Conservation (phyloP, 2,113 vertebrate species). For the Entosphenus tridentatus region DNA sequence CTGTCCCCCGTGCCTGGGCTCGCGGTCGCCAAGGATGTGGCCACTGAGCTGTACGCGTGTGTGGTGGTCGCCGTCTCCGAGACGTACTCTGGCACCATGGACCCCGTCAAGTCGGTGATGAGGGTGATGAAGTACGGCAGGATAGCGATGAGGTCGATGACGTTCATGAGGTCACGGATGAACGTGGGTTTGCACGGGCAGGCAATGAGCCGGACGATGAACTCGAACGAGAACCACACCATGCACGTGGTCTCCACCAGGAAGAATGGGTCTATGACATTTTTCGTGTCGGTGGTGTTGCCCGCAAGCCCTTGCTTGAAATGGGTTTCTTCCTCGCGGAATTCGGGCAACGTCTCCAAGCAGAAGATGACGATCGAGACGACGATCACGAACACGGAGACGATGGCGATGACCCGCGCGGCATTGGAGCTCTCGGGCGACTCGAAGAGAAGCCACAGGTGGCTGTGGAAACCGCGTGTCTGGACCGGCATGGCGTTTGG, state of each 20-base stretch:
- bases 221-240: slow-evolving; percentile 4
- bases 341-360: slow-evolving; percentile 81
- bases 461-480: slow-evolving; percentile 76
- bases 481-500: slow-evolving; percentile 26
- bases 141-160: neutral
- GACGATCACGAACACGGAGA: slow-evolving; percentile 83
- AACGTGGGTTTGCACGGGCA: neutral
- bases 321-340: slow-evolving; percentile 58
- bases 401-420: slow-evolving; percentile 77
- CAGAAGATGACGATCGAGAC: slow-evolving; percentile 93
- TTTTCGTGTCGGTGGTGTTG: too few relatives aligned
- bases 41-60: too few relatives aligned
- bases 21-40: too few relatives aligned
- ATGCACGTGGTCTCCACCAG: neutral
- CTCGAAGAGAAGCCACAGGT: slow-evolving; percentile 91
- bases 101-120: slow-evolving; percentile 33
- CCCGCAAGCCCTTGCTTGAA: too few relatives aligned
- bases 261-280: slow-evolving; percentile 16
- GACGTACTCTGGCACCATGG: slow-evolving; percentile 20
- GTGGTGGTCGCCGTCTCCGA: neutral
- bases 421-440: slow-evolving; percentile 88
- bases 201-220: neutral
- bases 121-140: neutral
- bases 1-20: neutral
- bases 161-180: neutral